Conservation (phyloP, 30 jellyfish, hydroid and myxozoan species). For the Aurelia coerulea region DNA sequence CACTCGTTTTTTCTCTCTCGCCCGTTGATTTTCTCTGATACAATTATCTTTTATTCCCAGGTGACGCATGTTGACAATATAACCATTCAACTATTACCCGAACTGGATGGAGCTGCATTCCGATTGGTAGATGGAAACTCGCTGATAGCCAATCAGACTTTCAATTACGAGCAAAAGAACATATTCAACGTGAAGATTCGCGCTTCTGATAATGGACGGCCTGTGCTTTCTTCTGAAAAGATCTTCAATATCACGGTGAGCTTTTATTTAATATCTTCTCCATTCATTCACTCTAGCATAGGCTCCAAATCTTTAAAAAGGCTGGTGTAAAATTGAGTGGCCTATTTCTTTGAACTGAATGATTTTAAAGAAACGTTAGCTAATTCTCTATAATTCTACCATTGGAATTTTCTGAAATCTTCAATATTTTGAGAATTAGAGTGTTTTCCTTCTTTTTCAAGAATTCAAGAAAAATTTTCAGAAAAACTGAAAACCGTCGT, state of each 20-base stretch:
- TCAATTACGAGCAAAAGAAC: constrained; percentile 60
- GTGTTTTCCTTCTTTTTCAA: too few species aligned
- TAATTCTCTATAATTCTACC: too few species aligned
- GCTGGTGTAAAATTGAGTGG: too few species aligned
- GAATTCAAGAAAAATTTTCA: too few species aligned
- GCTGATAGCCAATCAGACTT: constrained; percentile 49
- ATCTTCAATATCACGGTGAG: constrained; percentile 58
- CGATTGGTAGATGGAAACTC: constrained; percentile 49
- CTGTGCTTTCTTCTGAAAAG: constrained; percentile 44
- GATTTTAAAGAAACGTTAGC: too few species aligned
- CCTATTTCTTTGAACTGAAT: too few species aligned
- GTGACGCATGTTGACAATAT: constrained; percentile 54
- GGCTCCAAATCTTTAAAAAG: too few species aligned
- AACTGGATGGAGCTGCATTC: constrained; percentile 55
- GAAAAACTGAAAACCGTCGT: too few species aligned
- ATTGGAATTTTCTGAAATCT: too few species aligned
- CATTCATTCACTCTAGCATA: constrained; percentile 16
- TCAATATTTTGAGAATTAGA: too few species aligned
- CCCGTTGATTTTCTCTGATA: too few species aligned
- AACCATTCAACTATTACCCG: constrained; percentile 41
- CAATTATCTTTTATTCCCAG: constrained; percentile 23
- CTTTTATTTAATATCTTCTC: constrained; percentile 15
- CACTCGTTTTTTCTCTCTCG: too few species aligned
- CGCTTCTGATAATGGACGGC: constrained; percentile 59
- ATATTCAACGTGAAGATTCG: constrained; percentile 30